phyloP scores from a whole-genome alignment of 2,888 invertebrate species.

The Thalpophila matura region DNA sequence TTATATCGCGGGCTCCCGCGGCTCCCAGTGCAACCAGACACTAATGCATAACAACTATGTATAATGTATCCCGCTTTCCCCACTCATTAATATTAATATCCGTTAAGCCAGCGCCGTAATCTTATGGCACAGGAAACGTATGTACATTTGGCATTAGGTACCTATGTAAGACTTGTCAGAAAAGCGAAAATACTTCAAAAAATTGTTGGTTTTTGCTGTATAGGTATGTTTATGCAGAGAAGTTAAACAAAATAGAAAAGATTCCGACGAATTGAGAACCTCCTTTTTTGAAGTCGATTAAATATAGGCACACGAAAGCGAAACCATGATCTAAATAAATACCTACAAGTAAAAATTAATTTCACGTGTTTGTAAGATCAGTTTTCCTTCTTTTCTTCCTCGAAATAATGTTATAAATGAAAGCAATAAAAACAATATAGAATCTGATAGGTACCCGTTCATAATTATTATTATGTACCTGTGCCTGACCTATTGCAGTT shows the following conservation, averaged over 20 bases:
- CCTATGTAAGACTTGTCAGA: conserved; percentile 3
- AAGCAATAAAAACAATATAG: no score
- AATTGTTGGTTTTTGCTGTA: not conserved
- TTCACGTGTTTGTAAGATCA: no score
- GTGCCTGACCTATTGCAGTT: not conserved
- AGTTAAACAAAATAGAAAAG: not conserved
- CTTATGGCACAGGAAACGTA: conserved; percentile 37
- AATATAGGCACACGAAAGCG: no score
- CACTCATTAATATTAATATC: conserved; percentile 75
- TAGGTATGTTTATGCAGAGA: not conserved
- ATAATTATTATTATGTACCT: no score
- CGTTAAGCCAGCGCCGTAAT: conserved; percentile 24
- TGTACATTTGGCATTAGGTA: conserved; percentile 15
- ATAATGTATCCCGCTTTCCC: conserved; percentile 39
- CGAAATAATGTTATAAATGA: no score
- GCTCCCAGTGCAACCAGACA: conserved; percentile 45
- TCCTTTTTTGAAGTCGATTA: no score
- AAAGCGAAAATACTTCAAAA: conserved; percentile 4
- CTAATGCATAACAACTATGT: conserved; percentile 42
- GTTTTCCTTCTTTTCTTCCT: no score
- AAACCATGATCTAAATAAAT: no score
- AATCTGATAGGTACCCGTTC: no score
- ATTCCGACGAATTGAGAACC: no score
- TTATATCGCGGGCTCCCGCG: conserved; percentile 57
- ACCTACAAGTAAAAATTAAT: no score